A percentile compares a stretch with the other conserved stretches of the same genome.
These are phyloP conservation scores for Crotalus tigris DNA, from an alignment of 2,113 vertebrate species.

Conservation along the genomic window DNA sequence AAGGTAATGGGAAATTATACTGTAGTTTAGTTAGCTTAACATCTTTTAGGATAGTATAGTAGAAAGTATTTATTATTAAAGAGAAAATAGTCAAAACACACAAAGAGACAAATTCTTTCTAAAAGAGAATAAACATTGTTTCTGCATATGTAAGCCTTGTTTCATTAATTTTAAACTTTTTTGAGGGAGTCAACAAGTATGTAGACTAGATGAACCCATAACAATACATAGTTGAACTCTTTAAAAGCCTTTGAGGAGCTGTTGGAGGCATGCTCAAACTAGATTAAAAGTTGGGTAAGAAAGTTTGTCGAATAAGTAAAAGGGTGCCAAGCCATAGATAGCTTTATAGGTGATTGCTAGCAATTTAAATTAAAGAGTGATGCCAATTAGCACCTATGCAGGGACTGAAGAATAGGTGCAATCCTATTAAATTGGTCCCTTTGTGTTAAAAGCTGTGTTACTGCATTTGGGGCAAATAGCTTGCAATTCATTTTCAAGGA, in stretches of 20 bases:
- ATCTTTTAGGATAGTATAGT: not conserved
- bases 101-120: not conserved
- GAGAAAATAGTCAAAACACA: not conserved
- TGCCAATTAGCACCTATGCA: not conserved
- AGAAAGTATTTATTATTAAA: not conserved
- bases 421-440: not conserved
- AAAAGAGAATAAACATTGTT: not conserved
- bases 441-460: not conserved
- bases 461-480: not conserved
- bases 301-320: not conserved
- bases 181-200: not conserved
- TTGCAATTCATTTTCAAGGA: not conserved
- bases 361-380: not conserved
- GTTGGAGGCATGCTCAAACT: not conserved
- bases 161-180: not conserved
- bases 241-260: not conserved
- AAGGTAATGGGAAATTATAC: not conserved
- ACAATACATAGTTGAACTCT: not conserved
- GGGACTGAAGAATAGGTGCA: not conserved
- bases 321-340: not conserved
- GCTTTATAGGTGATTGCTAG: not conserved
- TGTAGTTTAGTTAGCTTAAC: not conserved
- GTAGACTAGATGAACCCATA: not conserved
- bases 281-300: not conserved
- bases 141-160: not conserved